phyloP scores from a whole-genome alignment of 2,888 invertebrate species.

The Diarsia mendica region DNA sequence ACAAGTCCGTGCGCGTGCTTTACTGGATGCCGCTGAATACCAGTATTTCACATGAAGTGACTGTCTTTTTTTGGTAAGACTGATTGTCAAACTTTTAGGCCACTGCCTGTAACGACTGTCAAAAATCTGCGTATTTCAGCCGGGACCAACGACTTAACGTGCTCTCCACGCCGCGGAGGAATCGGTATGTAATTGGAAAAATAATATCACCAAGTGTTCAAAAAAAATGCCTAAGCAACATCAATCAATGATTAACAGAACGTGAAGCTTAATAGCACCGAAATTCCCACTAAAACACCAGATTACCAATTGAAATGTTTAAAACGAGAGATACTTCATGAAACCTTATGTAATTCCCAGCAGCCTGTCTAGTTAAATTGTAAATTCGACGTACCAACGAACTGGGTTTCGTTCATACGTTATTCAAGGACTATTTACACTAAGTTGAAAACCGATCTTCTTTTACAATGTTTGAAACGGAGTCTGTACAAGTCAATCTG shows the following conservation, averaged over 20 bases:
- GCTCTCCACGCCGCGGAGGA: no score
- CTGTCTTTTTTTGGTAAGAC: no score
- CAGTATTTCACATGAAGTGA: no score
- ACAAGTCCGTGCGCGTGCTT: no score
- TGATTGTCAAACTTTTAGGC: no score
- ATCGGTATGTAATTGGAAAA: not conserved
- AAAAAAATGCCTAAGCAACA: not conserved
- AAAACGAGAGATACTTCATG: conserved; percentile 19
- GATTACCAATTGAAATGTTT: conserved; percentile 12
- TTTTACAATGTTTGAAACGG: conserved; percentile 55
- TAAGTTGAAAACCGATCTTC: conserved; percentile 73
- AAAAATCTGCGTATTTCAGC: no score
- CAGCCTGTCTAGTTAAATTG: conserved; percentile 72
- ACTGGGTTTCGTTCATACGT: conserved; percentile 76
- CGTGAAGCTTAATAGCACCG: not conserved
- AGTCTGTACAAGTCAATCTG: conserved; percentile 68
- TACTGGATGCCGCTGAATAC: no score
- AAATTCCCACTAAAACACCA: conserved; percentile 12
- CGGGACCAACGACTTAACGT: no score
- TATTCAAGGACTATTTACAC: conserved; percentile 80
- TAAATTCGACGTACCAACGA: conserved; percentile 72
- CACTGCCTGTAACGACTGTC: no score
- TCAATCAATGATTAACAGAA: no score
- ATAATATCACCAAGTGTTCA: not conserved
- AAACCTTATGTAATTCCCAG: conserved; percentile 49